Evolutionary conservation across 2,888 invertebrate species (phyloP), one percentile per base, ranked within the genome.

Genomic region (Chouioia cunea): DNA sequence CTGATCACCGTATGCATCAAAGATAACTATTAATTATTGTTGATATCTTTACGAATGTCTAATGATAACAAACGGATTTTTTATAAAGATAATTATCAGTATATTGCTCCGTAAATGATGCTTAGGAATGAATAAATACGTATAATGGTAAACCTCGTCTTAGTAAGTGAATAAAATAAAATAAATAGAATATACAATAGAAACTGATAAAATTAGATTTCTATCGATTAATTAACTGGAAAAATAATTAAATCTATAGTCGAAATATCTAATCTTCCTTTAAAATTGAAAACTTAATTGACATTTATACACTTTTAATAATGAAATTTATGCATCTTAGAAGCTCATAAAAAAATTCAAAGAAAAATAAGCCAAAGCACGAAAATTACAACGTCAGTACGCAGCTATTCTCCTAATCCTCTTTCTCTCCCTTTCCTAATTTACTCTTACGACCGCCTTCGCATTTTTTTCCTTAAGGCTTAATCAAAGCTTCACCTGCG

Each of bases 401-500:
- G 10, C 6, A 12, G 10, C 50, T 58, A 59, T 48, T 48, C 22
- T 65, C 56, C 65, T 70, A 70, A 60, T 60, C 65, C 70, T 65
- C 48, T 54, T 3, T 1, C 6, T 8, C 36, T 36, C 36, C 12
- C 6, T 12, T 65, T 70, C 50, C 56, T 70, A 70, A 70, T 70
- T 70, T 65, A 65, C 65, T 70, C 65, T 70, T 70, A 70, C 70
- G 70, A 70, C 65, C 70, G 23, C 47, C 57, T 53, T 44, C 70
- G 65, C 52, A 64, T 69, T 64, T 68, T 57, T 68, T 36, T 36
- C 10, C 57, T 56, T 44, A 57, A 53, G 53, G 50, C 69, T 69
- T 70, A 70, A 70, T 65, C 65, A 60, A 36, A 70, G 60, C 65
- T 60, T 47, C 65, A 60, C 60, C 63, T 56, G 36, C 36, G 36